These are phyloP conservation scores for Palaemon carinicauda DNA, from an alignment of 1,140 invertebrate genomes.

Conservation along the genomic window DNA sequence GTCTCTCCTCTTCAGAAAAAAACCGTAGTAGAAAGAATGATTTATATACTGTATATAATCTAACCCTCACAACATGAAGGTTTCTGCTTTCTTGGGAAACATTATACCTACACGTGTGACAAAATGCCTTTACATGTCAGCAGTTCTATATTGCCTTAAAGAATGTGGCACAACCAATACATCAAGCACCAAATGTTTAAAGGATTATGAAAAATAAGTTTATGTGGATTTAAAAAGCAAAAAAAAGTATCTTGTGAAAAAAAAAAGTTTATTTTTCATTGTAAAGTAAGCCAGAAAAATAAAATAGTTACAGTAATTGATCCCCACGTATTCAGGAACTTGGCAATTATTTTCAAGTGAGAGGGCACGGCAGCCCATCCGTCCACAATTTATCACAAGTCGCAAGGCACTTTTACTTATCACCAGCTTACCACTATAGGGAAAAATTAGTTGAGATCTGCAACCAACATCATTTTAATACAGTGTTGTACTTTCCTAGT, in stretches of 20 bases:
- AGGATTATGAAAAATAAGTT: not conserved
- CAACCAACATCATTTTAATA: not conserved
- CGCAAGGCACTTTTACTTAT: constrained; percentile 56
- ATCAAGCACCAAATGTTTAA: constrained; percentile 47
- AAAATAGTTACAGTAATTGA: constrained; percentile 44
- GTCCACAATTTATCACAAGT: constrained; percentile 57
- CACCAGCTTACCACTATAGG: constrained; percentile 56
- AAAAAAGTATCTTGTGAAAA: too few species aligned
- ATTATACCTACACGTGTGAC: not conserved
- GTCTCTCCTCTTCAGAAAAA: not conserved
- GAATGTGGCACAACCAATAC: constrained; percentile 47
- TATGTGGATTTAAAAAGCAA: too few species aligned
- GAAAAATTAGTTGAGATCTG: constrained; percentile 14
- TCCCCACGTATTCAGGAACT: constrained; percentile 56
- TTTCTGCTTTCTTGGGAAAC: not conserved
- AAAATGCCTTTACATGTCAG: constrained; percentile 21
- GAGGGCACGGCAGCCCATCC: constrained; percentile 39
- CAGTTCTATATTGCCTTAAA: constrained; percentile 49
- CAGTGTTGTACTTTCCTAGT: too few species aligned
- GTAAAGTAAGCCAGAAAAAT: constrained; percentile 22
- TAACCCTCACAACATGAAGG: constrained; percentile 1
- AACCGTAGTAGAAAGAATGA: too few species aligned
- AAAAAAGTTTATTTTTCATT: not conserved
- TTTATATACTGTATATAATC: too few species aligned
- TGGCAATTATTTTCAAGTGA: constrained; percentile 56